phyloP scores from a whole-genome alignment of 2,113 vertebrate genomes.

The Pteronura brasiliensis region DNA sequence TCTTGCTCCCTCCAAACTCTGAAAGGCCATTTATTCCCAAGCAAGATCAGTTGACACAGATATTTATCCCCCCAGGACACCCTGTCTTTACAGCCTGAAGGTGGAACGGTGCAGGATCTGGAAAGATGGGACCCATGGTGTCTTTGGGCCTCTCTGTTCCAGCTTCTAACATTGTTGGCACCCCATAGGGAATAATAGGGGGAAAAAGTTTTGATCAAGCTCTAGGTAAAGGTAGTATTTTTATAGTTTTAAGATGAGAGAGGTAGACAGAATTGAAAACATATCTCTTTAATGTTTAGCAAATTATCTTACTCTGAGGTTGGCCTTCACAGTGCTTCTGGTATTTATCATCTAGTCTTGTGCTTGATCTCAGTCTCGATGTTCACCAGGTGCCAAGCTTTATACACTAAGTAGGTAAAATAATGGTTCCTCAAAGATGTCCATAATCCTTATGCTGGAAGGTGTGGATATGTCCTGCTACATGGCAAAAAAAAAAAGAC shows the following conservation, averaged over 20 bases:
- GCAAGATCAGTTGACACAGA: not conserved
- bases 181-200: not conserved
- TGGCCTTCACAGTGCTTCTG: not conserved
- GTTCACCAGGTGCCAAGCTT: not conserved
- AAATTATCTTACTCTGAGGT: not conserved
- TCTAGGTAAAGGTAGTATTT: not conserved
- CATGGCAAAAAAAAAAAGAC: not conserved
- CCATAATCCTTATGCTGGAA: not conserved
- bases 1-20: not conserved
- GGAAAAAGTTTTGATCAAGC: not conserved
- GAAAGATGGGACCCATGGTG: not conserved
- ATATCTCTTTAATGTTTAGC: conserved; percentile 6
- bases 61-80: conserved; percentile 36
- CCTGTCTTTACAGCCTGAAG: not conserved
- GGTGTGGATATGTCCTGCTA: no score
- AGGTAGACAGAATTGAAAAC: not conserved
- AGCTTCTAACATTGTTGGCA: not conserved
- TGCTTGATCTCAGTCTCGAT: not conserved
- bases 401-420: not conserved
- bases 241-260: conserved; percentile 1
- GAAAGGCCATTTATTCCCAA: conserved; percentile 44
- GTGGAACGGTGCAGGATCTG: not conserved
- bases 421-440: not conserved
- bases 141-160: conserved; percentile 11
- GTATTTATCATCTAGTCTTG: not conserved